These are phyloP conservation scores for Dryobota labecula DNA, from an alignment of 2,888 invertebrate genomes.

Conservation along the genomic window DNA sequence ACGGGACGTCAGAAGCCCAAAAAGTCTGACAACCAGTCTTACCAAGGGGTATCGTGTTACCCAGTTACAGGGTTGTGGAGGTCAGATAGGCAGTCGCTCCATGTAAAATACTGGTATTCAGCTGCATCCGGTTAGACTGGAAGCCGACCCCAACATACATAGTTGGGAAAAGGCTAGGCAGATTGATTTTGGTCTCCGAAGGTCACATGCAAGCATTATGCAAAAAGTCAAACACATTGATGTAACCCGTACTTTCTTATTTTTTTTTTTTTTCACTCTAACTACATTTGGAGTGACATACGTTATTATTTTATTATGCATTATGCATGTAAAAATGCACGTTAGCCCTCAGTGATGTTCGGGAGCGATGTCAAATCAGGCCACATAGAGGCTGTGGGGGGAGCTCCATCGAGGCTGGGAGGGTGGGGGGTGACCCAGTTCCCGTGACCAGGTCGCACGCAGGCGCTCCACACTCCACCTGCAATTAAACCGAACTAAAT, in stretches of 20 bases:
- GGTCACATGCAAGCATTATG: neutral
- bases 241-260: neutral
- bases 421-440: conserved; percentile 80
- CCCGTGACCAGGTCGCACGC: conserved; percentile 82
- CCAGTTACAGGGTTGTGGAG: too few relatives aligned
- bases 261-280: neutral
- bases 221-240: neutral
- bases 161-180: too few relatives aligned
- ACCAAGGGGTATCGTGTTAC: too few relatives aligned
- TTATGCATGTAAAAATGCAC: conserved; percentile 33
- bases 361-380: conserved; percentile 62
- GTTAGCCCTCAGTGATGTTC: conserved; percentile 49
- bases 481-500: conserved; percentile 68
- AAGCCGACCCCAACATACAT: too few relatives aligned
- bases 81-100: too few relatives aligned
- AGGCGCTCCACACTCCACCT: conserved; percentile 72
- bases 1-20: too few relatives aligned
- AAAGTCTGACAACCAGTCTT: too few relatives aligned
- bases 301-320: neutral
- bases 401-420: conserved; percentile 40
- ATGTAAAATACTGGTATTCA: too few relatives aligned
- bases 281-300: neutral
- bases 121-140: too few relatives aligned
- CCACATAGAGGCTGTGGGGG: conserved; percentile 58
- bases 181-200: too few relatives aligned